phyloP scores from a whole-genome alignment of 2,797 vertebrate genomes.

The Hapalemur alaotrensis region DNA sequence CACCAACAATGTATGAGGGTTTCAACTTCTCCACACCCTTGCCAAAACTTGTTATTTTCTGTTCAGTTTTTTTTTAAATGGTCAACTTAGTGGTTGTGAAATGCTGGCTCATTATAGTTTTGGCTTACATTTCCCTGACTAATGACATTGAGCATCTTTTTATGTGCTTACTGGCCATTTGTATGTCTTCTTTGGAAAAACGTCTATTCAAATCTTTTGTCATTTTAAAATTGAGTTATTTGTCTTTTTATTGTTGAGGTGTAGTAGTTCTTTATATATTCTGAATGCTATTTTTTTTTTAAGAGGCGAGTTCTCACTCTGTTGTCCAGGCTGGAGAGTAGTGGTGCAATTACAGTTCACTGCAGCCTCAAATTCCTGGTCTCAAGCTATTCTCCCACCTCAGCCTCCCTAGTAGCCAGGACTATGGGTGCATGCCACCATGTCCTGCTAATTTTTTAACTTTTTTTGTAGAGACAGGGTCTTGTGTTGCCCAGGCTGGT shows the following conservation, averaged over 20 bases:
- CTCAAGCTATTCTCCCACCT: too few species aligned
- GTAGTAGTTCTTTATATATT: neutral
- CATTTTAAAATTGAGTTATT: neutral
- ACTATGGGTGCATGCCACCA: too few species aligned
- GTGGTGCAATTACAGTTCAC: too few species aligned
- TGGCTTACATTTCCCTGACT: neutral
- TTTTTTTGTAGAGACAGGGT: too few species aligned
- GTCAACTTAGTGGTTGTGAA: neutral
- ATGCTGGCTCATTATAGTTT: neutral
- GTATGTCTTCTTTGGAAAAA: neutral
- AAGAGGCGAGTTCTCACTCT: too few species aligned
- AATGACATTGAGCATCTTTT: neutral
- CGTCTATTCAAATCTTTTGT: neutral
- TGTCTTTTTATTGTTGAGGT: neutral
- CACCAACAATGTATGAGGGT: too few species aligned
- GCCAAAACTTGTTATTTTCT: neutral
- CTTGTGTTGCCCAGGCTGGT: too few species aligned
- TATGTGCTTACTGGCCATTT: neutral
- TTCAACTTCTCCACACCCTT: neutral
- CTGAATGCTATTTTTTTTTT: neutral
- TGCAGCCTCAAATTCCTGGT: too few species aligned
- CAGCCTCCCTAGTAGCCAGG: too few species aligned
- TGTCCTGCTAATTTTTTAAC: too few species aligned
- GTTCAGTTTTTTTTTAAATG: neutral
- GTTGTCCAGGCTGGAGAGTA: too few species aligned